phyloP scores from a whole-genome alignment of 2,888 invertebrate genomes.

The Lasioglossum pauxillum region DNA sequence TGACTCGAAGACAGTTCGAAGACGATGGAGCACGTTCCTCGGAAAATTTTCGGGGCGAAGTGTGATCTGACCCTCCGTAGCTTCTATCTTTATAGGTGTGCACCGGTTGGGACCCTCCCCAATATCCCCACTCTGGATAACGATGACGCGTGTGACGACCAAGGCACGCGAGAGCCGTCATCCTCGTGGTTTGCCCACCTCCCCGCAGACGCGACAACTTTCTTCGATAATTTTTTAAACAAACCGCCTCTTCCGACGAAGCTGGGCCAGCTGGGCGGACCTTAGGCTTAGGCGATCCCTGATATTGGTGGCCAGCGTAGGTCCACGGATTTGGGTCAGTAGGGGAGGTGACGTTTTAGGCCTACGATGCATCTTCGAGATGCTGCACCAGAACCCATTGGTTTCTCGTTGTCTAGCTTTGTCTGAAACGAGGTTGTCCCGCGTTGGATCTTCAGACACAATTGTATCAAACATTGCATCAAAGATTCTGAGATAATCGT shows the following conservation, averaged over 20 bases:
- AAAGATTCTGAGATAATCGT: background rate
- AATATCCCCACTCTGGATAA: slow-evolving; percentile 68
- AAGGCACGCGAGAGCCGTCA: slow-evolving; percentile 60
- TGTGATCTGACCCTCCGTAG: slow-evolving; percentile 81
- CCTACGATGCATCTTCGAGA: background rate
- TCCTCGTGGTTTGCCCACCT: slow-evolving; percentile 63
- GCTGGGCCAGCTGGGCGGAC: slow-evolving; percentile 55
- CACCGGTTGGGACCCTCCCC: slow-evolving; percentile 75
- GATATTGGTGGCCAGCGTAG: slow-evolving; percentile 36
- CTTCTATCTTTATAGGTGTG: slow-evolving; percentile 83
- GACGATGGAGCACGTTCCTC: slow-evolving; percentile 62
- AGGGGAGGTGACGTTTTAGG: slow-evolving; percentile 38
- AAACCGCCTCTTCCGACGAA: slow-evolving; percentile 71
- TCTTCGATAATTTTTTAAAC: slow-evolving; percentile 84
- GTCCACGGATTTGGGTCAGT: slow-evolving; percentile 62
- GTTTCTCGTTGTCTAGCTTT: too few species aligned
- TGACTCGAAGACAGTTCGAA: background rate
- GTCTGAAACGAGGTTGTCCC: background rate
- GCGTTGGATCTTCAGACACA: background rate
- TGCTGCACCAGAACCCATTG: background rate
- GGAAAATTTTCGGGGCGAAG: slow-evolving; percentile 83
- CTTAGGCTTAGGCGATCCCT: slow-evolving; percentile 45
- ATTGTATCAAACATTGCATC: background rate
- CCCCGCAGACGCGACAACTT: slow-evolving; percentile 74
- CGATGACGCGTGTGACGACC: slow-evolving; percentile 61